Evolutionary conservation across 2,888 invertebrate species (phyloP).

Genomic region (Biston betularia): DNA sequence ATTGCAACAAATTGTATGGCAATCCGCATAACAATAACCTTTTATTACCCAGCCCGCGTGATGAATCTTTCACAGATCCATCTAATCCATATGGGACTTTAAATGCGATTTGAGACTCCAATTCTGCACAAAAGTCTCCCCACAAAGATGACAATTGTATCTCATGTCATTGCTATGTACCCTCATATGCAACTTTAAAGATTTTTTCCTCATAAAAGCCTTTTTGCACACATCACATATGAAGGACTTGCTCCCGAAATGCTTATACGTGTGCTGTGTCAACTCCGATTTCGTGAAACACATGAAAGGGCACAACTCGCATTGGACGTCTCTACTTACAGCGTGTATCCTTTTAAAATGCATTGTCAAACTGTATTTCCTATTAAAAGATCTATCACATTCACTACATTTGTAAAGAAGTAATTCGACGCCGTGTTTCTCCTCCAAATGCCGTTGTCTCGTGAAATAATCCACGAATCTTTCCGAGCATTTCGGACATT

Average conservation of each 20-base stretch:
- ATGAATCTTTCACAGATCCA: too few species aligned
- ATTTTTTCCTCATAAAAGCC: conserved; percentile 52
- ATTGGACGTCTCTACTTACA: conserved; percentile 62
- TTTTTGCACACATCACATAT: conserved; percentile 71
- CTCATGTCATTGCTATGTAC: conserved; percentile 59
- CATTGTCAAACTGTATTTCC: conserved; percentile 63
- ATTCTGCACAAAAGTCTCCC: conserved; percentile 59
- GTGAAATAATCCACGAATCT: conserved; percentile 70
- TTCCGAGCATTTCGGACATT: conserved; percentile 70
- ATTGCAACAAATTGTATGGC: too few species aligned
- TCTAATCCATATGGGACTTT: conserved; percentile 15
- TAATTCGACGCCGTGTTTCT: conserved; percentile 64
- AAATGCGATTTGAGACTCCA: conserved; percentile 59
- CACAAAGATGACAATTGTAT: conserved; percentile 52
- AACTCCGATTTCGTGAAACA: conserved; percentile 73
- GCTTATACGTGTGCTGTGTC: conserved; percentile 53
- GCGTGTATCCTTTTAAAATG: conserved; percentile 73
- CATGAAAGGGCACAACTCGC: conserved; percentile 55
- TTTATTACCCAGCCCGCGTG: too few species aligned
- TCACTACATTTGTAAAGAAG: conserved; percentile 72
- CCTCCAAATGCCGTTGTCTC: conserved; percentile 71
- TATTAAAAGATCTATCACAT: conserved; percentile 63
- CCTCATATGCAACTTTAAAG: conserved; percentile 54
- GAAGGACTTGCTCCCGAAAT: conserved; percentile 60
- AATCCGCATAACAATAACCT: too few species aligned